Evolutionary conservation across 2,113 vertebrate genomes (phyloP).

Genomic region (Bubo scandiacus): DNA sequence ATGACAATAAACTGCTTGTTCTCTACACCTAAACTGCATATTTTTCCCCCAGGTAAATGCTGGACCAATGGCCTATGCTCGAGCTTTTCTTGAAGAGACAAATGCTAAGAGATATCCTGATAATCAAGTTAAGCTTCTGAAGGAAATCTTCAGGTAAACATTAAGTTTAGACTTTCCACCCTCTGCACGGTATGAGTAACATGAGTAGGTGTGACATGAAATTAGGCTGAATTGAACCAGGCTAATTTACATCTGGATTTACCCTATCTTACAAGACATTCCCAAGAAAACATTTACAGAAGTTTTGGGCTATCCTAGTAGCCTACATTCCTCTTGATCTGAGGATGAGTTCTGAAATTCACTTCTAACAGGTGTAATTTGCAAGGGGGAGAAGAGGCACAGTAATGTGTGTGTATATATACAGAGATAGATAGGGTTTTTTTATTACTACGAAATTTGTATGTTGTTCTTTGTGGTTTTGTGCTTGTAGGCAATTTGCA

Average conservation of each 20-base stretch:
- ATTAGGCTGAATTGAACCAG: neutral
- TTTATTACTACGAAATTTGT: neutral
- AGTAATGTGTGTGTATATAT: too few relatives aligned
- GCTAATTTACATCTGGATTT: neutral
- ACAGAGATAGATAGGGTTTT: neutral
- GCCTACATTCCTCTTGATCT: neutral
- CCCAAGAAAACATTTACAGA: neutral
- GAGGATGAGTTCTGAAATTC: neutral
- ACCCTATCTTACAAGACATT: neutral
- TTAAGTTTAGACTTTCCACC: neutral
- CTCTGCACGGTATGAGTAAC: neutral
- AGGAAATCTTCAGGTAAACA: constrained; percentile 95
- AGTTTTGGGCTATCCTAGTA: neutral
- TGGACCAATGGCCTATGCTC: constrained; percentile 96
- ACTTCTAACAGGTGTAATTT: neutral
- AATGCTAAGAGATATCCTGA: constrained; percentile 98
- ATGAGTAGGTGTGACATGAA: neutral
- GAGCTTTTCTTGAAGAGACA: constrained; percentile 95
- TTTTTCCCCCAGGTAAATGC: constrained; percentile 86
- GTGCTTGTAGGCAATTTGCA: constrained; percentile 87
- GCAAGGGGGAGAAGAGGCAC: neutral
- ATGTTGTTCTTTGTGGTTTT: neutral
- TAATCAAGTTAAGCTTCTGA: constrained; percentile 96
- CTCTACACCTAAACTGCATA: neutral
- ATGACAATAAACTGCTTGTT: neutral